Evolutionary conservation across 1,140 invertebrate genomes (phyloP), one percentile per base, ranked within the genome.

Genomic region (Dufourea novaeangliae): DNA sequence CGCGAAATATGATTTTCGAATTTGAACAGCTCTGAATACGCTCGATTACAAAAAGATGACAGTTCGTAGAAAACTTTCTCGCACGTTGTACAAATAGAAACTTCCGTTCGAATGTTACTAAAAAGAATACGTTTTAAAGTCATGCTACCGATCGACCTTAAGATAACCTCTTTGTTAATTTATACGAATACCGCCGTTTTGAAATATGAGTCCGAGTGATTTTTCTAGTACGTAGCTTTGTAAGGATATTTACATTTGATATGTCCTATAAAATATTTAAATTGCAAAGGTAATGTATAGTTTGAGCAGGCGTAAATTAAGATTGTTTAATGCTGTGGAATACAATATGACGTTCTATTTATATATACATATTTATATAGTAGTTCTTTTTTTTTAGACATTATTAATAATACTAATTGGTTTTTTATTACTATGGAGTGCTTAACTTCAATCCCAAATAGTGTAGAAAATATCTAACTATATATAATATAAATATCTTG

Each of bases 1-100:
- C 32, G 25, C 56, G 32, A 70, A 29, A 71, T 41, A 63, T 62
- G 56, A 67, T 83, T 84, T 78, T 84, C 67, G 81, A 84, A 84
- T 84, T 84, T 69, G 70, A 84, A 83, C 62, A 67, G 57, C 57
- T 66, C 46, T 67, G 61, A 82, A 64, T 34, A 8, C 14, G 12
- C 27, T 67, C 39, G 29, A 56, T 25, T 39, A 41, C 25, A n/a
- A 39, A 67, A 39, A 67, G 5, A 67, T 74, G 62, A 32, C 50
- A 41, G 52, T 8, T 39, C 41, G 3, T 67, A 27, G 22, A 29
- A 67, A 10, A 11, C 67, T 67, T 11, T 41, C 32, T 56, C 56
- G 41, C n/a, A 41, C 4, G n/a, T 12, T 4, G 2, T 25, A 22
- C 3, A 56, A 56, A 56, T 54, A 52, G 56, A 1, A 27, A 6